Evolutionary conservation across 2,888 invertebrate species (phyloP), one percentile per base, ranked within the genome.

Genomic region (Cenopis cana): DNA sequence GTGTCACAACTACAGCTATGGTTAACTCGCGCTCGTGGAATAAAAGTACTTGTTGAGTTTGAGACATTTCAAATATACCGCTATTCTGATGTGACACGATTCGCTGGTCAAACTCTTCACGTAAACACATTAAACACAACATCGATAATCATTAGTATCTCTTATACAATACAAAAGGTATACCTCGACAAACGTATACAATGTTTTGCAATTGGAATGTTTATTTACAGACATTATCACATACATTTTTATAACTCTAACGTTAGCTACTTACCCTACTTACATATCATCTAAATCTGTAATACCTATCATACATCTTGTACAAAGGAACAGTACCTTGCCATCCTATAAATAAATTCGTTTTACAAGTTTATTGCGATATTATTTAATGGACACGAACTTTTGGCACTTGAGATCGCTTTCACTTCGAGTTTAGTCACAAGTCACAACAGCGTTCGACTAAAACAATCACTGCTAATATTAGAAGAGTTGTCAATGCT

Each of bases 141-240:
- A 71, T 67, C 61, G 36, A 69, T 64, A 61, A 50, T 61, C 24
- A 46, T 61, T 61, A 67, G 24, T 50, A 54, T 67, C 62, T 67
- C 66, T 71, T 71, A 71, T 55, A 41, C 24, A 76, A 74, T 59
- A 73, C 76, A 73, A 77, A 74, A 69, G 78, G 85, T 88, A 88
- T 87, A 89, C 86, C 81, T 83, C 76, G 81, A 80, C 79, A 79
- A 84, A 87, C 89, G 90, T 90, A 90, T 90, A 91, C 89, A 82
- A 83, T 82, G 79, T 80, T 79, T 82, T 67, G 61, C 67, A 38
- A 55, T 61, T 79, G 81, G 81, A 82, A 84, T 83, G 81, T 81
- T 77, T 90, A 89, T 89, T 86, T 90, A 91, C 89, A 90, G 76
- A 82, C 79, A 78, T 87, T 85, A 81, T 83, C 82, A 88, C 88